phyloP scores from a whole-genome alignment of 2,113 vertebrate genomes.

The Sialia sialis region DNA sequence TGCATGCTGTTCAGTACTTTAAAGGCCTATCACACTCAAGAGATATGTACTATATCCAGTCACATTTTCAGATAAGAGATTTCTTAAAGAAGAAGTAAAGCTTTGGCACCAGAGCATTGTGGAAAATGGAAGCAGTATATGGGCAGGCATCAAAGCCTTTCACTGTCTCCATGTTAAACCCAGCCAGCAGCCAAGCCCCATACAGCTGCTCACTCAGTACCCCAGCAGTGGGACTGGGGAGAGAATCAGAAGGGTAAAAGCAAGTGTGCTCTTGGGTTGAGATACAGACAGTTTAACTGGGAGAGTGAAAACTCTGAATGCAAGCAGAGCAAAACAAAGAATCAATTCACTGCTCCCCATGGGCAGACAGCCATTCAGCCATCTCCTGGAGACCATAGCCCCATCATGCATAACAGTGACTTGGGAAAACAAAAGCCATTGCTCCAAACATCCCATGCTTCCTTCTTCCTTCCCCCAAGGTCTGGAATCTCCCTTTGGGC shows the following conservation, averaged over 20 bases:
- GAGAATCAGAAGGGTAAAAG: neutral
- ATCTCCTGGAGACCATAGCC: neutral
- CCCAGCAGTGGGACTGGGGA: neutral
- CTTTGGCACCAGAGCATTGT: neutral
- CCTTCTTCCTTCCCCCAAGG: accelerated
- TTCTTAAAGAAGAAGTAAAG: neutral
- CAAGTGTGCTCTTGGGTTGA: neutral
- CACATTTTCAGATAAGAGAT: neutral
- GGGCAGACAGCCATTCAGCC: neutral
- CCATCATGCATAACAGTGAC: accelerated
- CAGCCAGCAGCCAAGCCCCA: neutral
- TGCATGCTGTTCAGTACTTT: neutral
- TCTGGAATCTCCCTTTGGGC: neutral
- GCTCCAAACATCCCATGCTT: accelerated
- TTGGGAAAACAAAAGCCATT: neutral
- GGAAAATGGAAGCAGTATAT: neutral
- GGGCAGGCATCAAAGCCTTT: neutral
- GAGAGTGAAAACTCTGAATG: neutral
- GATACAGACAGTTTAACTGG: neutral
- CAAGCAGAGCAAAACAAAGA: neutral
- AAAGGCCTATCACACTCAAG: neutral
- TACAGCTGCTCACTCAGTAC: accelerated
- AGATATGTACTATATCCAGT: neutral
- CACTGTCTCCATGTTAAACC: neutral
- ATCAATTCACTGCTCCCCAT: neutral